Evolutionary conservation across 2,888 invertebrate genomes (phyloP), one percentile per base, ranked within the genome.

Genomic region (Lathronympha strigana): DNA sequence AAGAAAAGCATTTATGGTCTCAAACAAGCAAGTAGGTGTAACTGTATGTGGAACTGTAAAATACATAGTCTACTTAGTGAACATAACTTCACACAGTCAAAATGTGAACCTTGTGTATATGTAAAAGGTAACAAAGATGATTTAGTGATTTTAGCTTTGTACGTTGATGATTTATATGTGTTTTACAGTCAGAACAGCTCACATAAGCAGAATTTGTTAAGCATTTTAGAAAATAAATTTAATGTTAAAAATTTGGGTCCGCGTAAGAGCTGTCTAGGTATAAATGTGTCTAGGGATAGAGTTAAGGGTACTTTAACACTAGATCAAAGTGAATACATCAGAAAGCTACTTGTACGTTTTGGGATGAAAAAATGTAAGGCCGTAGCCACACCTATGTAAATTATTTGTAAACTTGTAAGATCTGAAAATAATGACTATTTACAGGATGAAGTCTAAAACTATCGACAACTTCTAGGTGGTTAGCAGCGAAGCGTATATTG

Each of bases 321-420:
- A 4, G 51, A 51, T 33, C 51, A 51, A 8, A 33, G 31, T 19
- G 51, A 51, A 51, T 51, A 51, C 19, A 51, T 51, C 13, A 51
- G 33, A 33, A 33, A 51, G 13, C 51, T 51, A 19, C 51, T 51
- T 33, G 33, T n/a, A 51, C 51, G 33, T 13, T 51, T 51, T 19
- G 13, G 13, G 6, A 51, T 51, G 51, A 5, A 51, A 55, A 55
- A 55, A 5, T 55, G 55, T 55, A 55, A 55, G 40, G 55, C 55
- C 40, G 40, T 15, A 17, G 13, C 55, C 28, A 55, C 55, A 38
- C 55, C 55, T 17, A 40, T 55, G 55, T 40, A 55, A 5, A n/a
- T 55, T 23, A 55, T 40, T 17, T 40, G 40, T 55, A 55, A 40
- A 40, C 55, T 55, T 31, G 21, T 55, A 15, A 55, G 25, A 23